A percentile compares a stretch with the other conserved stretches of the same genome.
phyloP scores from a whole-genome alignment of 2,797 vertebrate species.

The Coregonus sp. region DNA sequence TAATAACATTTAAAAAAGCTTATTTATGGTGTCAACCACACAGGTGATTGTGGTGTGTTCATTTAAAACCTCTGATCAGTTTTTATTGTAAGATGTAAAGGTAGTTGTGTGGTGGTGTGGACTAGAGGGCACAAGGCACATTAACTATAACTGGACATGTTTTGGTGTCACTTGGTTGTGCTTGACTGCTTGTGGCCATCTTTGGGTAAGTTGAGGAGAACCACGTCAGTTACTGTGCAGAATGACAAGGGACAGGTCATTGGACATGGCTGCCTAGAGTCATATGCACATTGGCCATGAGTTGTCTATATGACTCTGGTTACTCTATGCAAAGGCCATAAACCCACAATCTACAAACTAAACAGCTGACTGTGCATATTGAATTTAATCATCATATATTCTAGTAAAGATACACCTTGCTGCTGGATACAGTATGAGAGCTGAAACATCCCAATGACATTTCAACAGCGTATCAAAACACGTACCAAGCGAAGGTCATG shows the following conservation, averaged over 20 bases:
- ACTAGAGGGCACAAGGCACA: slow-evolving; percentile 3
- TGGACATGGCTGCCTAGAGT: background rate
- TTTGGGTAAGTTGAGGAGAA: slow-evolving; percentile 66
- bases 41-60: background rate
- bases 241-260: background rate
- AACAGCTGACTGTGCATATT: background rate
- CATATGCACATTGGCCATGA: background rate
- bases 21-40: background rate
- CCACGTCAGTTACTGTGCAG: slow-evolving; percentile 22
- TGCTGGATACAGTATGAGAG: background rate
- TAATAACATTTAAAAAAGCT: background rate
- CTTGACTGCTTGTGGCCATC: slow-evolving; percentile 54
- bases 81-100: background rate
- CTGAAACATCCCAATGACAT: background rate
- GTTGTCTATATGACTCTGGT: background rate
- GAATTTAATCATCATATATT: background rate
- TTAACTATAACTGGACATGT: slow-evolving; percentile 27
- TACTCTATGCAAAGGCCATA: background rate
- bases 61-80: background rate
- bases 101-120: background rate
- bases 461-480: slow-evolving; percentile 18
- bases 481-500: slow-evolving; percentile 48
- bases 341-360: background rate
- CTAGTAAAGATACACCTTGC: background rate
- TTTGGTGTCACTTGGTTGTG: slow-evolving; percentile 44